phyloP scores from a whole-genome alignment of 2,888 invertebrate genomes.

The Idaea straminata region DNA sequence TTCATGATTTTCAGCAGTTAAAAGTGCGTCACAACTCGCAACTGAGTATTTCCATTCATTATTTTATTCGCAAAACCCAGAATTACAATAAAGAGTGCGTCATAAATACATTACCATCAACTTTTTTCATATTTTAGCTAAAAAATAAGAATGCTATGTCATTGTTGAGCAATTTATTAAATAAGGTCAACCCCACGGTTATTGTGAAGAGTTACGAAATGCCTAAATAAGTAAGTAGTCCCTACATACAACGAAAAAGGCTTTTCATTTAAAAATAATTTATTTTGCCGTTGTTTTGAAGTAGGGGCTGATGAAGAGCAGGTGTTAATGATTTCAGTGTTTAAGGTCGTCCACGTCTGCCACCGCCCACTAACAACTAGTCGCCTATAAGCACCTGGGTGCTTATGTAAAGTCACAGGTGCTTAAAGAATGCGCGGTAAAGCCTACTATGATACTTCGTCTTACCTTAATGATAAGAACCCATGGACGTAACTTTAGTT shows the following conservation, averaged over 20 bases:
- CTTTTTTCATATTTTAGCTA: constrained; percentile 41
- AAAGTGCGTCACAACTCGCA: background rate
- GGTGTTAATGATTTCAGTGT: no score
- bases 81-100: constrained; percentile 22
- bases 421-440: no score
- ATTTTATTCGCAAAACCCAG: constrained; percentile 16
- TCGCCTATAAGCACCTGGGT: no score
- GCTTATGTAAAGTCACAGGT: no score
- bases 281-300: no score
- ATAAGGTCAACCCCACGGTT: constrained; percentile 30
- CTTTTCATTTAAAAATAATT: no score
- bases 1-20: background rate
- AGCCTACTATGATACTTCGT: no score
- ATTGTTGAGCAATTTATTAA: constrained; percentile 46
- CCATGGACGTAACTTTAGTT: no score
- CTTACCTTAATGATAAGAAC: no score
- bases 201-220: constrained; percentile 28
- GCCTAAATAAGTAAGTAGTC: constrained; percentile 23
- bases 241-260: background rate
- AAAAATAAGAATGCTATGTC: constrained; percentile 36
- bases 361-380: no score
- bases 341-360: no score
- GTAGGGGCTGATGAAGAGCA: no score
- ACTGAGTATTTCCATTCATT: background rate
- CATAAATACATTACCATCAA: constrained; percentile 39